Percentiles rank a stretch among this genome's conserved stretches.
Conservation (phyloP, 2,797 vertebrate species). For the Melanotaenia pygmaea region DNA sequence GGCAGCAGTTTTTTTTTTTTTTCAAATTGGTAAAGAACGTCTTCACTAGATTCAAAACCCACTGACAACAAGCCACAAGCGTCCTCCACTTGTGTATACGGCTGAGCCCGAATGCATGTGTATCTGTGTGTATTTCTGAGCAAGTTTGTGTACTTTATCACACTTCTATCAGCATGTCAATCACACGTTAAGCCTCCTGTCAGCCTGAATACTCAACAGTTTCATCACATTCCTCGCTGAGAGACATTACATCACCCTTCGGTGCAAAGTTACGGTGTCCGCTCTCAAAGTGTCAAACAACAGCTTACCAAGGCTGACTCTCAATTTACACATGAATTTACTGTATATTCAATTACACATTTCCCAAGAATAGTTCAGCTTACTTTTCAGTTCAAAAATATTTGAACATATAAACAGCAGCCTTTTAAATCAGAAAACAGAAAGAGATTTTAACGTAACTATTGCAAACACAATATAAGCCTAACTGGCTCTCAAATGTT, state of each 20-base stretch:
- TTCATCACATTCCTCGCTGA: slow-evolving; percentile 52
- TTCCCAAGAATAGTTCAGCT: slow-evolving; percentile 13
- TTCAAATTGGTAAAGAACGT: slow-evolving; percentile 32
- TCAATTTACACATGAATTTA: slow-evolving; percentile 19
- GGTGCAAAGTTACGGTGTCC: slow-evolving; percentile 16
- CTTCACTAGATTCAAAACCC: slow-evolving; percentile 46
- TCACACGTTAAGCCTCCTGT: slow-evolving; percentile 24
- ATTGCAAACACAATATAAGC: neutral
- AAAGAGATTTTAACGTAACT: neutral
- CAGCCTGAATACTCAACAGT: slow-evolving; percentile 40
- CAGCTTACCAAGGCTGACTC: neutral
- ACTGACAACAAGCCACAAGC: neutral
- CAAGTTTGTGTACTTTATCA: slow-evolving; percentile 15
- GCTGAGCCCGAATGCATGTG: slow-evolving; percentile 12
- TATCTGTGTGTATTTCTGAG: slow-evolving; percentile 12
- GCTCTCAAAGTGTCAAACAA: slow-evolving; percentile 14
- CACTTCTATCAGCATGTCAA: slow-evolving; percentile 25
- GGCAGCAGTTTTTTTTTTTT: neutral
- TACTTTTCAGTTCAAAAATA: neutral
- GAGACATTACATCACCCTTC: slow-evolving; percentile 56
- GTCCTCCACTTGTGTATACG: neutral
- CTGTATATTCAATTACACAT: slow-evolving; percentile 17
- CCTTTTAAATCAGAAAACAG: neutral
- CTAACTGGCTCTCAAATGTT: neutral
- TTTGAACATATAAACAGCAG: neutral